phyloP scores from a whole-genome alignment of 37 sponge, comb jelly and placozoan genomes.

The Spongia lamella region DNA sequence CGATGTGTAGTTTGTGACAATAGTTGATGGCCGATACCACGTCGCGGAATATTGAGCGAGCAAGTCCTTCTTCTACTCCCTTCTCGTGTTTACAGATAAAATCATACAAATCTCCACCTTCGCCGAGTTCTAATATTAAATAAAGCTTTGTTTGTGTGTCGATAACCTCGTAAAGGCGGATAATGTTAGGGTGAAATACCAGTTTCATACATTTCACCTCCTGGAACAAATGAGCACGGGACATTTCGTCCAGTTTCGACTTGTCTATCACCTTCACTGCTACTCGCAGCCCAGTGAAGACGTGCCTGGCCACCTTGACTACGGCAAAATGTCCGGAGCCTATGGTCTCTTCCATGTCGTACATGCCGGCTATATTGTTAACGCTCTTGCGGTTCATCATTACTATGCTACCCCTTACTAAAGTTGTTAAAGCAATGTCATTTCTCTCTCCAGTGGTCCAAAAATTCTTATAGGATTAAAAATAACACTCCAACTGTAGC shows the following conservation, averaged over 20 bases:
- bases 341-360: conserved; percentile 83
- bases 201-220: conserved; percentile 98
- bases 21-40: conserved; percentile 88
- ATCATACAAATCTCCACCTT: conserved; percentile 95
- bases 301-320: conserved; percentile 91
- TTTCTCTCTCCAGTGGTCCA: too few species aligned
- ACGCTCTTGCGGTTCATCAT: too few species aligned
- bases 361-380: conserved; percentile 73
- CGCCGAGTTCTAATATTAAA: conserved; percentile 91
- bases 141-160: conserved; percentile 94
- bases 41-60: conserved; percentile 77
- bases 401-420: too few species aligned
- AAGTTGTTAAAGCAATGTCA: too few species aligned
- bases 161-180: conserved; percentile 94
- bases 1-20: conserved; percentile 94
- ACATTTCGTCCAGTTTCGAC: conserved; percentile 87
- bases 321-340: conserved; percentile 96
- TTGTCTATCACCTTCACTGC: conserved; percentile 99
- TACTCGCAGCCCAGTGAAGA: conserved; percentile 87
- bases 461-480: too few species aligned
- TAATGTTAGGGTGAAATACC: conserved; percentile 91
- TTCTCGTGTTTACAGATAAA: conserved; percentile 83
- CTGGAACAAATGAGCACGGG: conserved; percentile 84
- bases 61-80: conserved; percentile 76
- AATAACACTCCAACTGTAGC: too few species aligned